Evolutionary conservation across 1,140 invertebrate species (phyloP).

Genomic region (Drosophila guanche): DNA sequence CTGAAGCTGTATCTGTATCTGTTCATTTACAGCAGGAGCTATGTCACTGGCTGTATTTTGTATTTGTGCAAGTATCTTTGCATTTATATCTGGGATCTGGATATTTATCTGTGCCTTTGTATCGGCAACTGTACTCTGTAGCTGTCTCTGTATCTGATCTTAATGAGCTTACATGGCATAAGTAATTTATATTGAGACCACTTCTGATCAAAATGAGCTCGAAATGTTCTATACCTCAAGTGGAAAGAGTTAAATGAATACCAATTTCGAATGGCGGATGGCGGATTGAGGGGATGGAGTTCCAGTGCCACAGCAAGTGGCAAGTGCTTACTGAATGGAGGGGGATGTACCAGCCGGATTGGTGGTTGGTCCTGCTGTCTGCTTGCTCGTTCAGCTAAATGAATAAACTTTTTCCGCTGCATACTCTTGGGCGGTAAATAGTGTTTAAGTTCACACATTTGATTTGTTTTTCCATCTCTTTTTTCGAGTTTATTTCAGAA

Average conservation of each 20-base stretch:
- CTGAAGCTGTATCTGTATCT: constrained; percentile 11
- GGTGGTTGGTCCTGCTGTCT: constrained; percentile 52
- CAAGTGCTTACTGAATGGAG: constrained; percentile 17
- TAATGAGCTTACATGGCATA: constrained; percentile 56
- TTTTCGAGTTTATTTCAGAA: constrained; percentile 13
- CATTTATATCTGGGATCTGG: too few relatives aligned
- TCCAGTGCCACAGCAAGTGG: not conserved
- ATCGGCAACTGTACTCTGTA: not conserved
- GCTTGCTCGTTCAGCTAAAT: constrained; percentile 72
- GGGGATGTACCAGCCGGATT: not conserved
- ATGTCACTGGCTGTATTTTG: not conserved
- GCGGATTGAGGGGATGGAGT: too few relatives aligned
- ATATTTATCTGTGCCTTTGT: too few relatives aligned
- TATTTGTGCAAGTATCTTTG: too few relatives aligned
- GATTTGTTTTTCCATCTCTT: constrained; percentile 61
- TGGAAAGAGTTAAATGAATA: constrained; percentile 6
- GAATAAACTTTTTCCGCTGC: constrained; percentile 78
- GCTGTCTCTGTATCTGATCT: constrained; percentile 20
- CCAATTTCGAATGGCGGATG: too few relatives aligned
- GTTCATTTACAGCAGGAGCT: constrained; percentile 4
- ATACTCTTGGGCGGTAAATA: constrained; percentile 77
- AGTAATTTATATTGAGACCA: constrained; percentile 72
- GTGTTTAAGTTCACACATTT: constrained; percentile 81
- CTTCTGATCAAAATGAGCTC: constrained; percentile 63
- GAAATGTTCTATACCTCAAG: constrained; percentile 37